Evolutionary conservation across 2,113 vertebrate genomes (phyloP).

Genomic region (Vanacampus margaritifer): DNA sequence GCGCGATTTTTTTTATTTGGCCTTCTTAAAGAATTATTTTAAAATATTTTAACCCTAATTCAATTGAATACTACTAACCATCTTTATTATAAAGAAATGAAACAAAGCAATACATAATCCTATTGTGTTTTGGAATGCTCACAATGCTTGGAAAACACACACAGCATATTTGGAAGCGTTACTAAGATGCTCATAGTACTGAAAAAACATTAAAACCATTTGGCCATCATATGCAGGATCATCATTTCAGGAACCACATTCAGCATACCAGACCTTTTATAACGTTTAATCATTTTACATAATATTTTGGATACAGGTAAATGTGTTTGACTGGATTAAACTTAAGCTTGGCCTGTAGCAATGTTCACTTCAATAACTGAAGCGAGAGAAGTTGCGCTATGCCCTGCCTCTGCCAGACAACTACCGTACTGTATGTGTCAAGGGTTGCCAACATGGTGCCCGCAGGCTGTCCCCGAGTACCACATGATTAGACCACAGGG

Average conservation of each 20-base stretch:
- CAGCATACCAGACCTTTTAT: neutral
- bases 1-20: neutral
- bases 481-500: neutral
- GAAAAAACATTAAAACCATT: neutral
- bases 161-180: neutral
- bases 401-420: constrained; percentile 1
- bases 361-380: neutral
- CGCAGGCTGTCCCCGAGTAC: neutral
- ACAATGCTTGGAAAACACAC: neutral
- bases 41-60: neutral
- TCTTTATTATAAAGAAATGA: neutral
- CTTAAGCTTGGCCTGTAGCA: neutral
- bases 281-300: neutral
- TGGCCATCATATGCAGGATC: neutral
- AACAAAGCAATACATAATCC: neutral
- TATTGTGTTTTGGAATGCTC: neutral
- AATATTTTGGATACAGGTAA: neutral
- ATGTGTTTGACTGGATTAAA: constrained; percentile 2
- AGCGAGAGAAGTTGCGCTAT: neutral
- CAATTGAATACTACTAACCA: neutral
- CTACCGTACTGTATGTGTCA: neutral
- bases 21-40: neutral
- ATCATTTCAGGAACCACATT: neutral
- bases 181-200: neutral
- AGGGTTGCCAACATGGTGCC: neutral